Evolutionary conservation across 1,140 invertebrate genomes (phyloP).

Genomic region (Antheraea pernyi): DNA sequence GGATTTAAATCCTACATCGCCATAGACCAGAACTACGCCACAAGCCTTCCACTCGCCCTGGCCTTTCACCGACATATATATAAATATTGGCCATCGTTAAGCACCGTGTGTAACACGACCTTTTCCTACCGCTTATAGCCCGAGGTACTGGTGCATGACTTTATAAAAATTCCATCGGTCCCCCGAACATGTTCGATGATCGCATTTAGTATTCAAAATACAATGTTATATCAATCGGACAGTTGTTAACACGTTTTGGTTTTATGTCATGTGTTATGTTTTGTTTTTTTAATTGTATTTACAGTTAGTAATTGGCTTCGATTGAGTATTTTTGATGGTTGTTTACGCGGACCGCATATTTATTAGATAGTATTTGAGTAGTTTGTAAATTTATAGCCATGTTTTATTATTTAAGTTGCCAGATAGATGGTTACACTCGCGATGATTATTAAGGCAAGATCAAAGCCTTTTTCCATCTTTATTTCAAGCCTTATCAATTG

Average conservation of each 20-base stretch:
- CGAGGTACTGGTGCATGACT: background rate
- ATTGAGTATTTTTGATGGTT: background rate
- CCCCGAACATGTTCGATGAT: slow-evolving; percentile 9
- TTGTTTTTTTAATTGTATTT: slow-evolving; percentile 6
- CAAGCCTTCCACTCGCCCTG: too few relatives aligned
- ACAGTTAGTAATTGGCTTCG: slow-evolving; percentile 9
- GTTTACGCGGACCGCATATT: background rate
- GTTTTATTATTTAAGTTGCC: too few relatives aligned
- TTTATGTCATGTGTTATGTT: slow-evolving; percentile 5
- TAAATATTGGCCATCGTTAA: background rate
- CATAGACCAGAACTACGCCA: too few relatives aligned
- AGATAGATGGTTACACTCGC: too few relatives aligned
- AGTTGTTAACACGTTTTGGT: background rate
- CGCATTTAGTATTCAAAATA: slow-evolving; percentile 7
- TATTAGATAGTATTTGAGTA: background rate
- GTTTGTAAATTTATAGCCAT: too few relatives aligned
- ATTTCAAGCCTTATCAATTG: too few relatives aligned
- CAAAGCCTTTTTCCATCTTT: too few relatives aligned
- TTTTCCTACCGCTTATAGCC: background rate
- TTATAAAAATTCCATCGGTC: slow-evolving; percentile 4
- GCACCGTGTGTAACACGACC: background rate
- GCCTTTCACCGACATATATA: too few relatives aligned
- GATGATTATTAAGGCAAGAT: too few relatives aligned
- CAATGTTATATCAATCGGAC: background rate
- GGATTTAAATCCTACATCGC: too few relatives aligned